A percentile compares a stretch with the other conserved stretches of the same genome.
Evolutionary conservation across 2,797 vertebrate species (phyloP).

Genomic region (Acomys russatus): DNA sequence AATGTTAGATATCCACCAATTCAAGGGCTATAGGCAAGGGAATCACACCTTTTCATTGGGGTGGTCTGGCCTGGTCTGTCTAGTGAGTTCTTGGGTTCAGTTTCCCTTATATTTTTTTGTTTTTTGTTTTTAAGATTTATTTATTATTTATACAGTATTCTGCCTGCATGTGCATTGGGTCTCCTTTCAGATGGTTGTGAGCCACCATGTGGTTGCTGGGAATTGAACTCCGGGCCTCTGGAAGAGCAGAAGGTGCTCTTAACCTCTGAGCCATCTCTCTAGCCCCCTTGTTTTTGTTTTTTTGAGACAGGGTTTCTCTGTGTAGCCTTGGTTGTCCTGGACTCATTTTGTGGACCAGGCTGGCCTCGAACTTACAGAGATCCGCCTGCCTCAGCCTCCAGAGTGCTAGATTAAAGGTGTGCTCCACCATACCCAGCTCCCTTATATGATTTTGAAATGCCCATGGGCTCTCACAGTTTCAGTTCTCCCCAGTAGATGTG

Average conservation of each 20-base stretch:
- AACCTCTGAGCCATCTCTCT: too few relatives aligned
- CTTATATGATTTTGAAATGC: not conserved
- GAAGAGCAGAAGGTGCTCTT: too few relatives aligned
- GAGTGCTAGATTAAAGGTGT: not conserved
- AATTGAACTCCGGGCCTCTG: too few relatives aligned
- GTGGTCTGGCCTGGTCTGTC: not conserved
- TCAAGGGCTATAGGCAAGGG: not conserved
- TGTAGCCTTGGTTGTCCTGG: not conserved
- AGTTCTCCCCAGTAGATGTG: not conserved
- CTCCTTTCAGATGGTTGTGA: too few relatives aligned
- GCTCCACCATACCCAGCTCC: not conserved
- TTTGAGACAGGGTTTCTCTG: not conserved
- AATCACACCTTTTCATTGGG: not conserved
- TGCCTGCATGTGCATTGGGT: too few relatives aligned
- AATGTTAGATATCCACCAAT: not conserved
- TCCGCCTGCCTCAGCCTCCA: not conserved
- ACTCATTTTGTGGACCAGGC: not conserved
- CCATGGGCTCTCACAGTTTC: not conserved
- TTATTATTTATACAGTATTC: too few relatives aligned
- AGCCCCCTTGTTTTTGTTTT: not conserved
- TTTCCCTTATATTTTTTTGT: not conserved
- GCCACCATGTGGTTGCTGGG: too few relatives aligned
- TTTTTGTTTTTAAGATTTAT: too few relatives aligned
- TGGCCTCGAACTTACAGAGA: not conserved
- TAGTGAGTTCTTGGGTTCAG: not conserved